Evolutionary conservation across 92 coral and sea anemone species (phyloP), one percentile per base, ranked within the genome.

Genomic region (Anthopleura xanthogrammica): DNA sequence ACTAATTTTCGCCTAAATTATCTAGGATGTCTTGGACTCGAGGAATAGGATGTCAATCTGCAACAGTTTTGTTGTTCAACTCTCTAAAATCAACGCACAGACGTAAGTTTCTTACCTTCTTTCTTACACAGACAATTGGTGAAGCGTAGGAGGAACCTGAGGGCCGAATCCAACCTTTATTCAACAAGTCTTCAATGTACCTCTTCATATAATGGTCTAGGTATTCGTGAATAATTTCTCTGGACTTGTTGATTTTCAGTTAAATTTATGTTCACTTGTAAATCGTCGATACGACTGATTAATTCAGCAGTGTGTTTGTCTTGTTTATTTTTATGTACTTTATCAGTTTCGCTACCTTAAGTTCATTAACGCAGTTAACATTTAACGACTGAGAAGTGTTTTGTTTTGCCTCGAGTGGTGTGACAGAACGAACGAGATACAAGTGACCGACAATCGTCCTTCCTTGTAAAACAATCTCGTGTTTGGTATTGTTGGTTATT

Each of bases 121-220:
- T 72, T 14, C 77, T 50, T 3, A 72, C 77, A 14, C 77, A 72
- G 12, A 91, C 90, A n/a, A 84, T 83, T 54, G 92, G 87, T 24
- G 86, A 88, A 3, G 86, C 86, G 55, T 86, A 80, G 20, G 83
- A 79, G 29, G 94, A 91, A 54, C 87, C 83, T 20, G 88, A 91
- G 41, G 82, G 83, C 71, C 79, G 89, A 19, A 83, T 89, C 92
- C 89, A 85, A 50, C 85, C 80, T 17, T 79, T 85, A 41, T 77
- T 85, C 7, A 85, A 60, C 65, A 89, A 80, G 50, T 89, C 89
- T 55, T 89, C 81, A 52, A 86, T 48, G 72, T 89, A 81, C 9
- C 42, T 75, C 89, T 87, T 87, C 73, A 90, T 87, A 90, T 41
- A 90, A 70, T 24, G 90, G 88, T 60, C 88, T 66, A 16, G 90